phyloP scores from a whole-genome alignment of 2,797 vertebrate species.

The Petrocephalus schoutedeni region DNA sequence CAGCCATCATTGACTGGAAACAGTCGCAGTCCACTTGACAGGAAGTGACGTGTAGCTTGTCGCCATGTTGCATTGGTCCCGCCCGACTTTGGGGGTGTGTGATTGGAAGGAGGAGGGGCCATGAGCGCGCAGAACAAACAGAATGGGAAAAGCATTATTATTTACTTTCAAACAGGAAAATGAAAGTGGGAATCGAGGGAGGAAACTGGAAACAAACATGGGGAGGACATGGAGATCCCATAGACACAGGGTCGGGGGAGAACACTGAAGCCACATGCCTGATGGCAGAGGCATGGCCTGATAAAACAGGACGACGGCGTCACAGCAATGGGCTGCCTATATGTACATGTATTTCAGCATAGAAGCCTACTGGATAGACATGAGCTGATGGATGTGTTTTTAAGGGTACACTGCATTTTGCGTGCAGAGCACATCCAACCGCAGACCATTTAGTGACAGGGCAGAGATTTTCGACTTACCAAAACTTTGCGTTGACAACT shows the following conservation, averaged over 20 bases:
- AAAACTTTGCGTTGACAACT: constrained; percentile 28
- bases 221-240: neutral
- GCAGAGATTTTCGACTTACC: constrained; percentile 28
- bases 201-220: neutral
- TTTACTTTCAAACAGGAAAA: neutral
- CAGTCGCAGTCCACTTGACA: neutral
- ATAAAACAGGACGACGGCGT: neutral
- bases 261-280: neutral
- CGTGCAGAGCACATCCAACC: constrained; percentile 31
- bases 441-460: constrained; percentile 28
- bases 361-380: constrained; percentile 22
- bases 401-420: constrained; percentile 28
- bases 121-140: neutral
- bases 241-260: neutral
- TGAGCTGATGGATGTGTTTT: constrained; percentile 27
- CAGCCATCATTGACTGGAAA: neutral
- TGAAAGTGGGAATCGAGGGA: neutral
- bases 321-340: neutral
- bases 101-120: neutral
- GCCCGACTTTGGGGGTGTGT: neutral
- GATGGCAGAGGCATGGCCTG: neutral
- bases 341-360: neutral
- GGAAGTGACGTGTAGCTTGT: neutral
- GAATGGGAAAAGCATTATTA: neutral
- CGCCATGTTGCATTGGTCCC: neutral